Base-by-base conservation (phyloP, 2,797 vertebrate genomes). In the Oreortyx pictus region DNA sequence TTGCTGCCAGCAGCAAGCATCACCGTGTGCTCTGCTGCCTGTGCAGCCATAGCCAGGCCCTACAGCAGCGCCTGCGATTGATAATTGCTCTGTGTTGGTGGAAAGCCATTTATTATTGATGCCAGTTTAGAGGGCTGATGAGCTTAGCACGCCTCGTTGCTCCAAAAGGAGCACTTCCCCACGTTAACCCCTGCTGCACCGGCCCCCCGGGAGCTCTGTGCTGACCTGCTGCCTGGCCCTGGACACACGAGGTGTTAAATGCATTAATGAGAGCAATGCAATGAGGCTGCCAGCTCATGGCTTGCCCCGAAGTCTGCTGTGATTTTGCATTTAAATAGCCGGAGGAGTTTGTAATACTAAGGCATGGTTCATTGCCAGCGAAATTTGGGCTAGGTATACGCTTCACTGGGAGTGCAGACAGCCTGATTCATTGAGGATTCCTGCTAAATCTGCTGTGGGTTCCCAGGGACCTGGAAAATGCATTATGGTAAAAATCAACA, bases 21-120 rank as follows among this genome's bases (percentile, higher is more conserved):
- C 2, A 0, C 77, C 3, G 0, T 0, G 0, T 14, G 0, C 77
- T 3, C 0, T 0, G 0, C 15, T 61, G 25, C 62, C 6, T 0
- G 22, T 52, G 29, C 6, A 49, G 49, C 44, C 0, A 1, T 16
- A 16, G 39, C 66, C 66, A 39, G 43, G 67, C 79, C 86, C 66
- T 62, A 22, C 66, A 49, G 74, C 6, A 3, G 44, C 5, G 7
- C 17, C 79, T 71, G 75, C 70, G n/a, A 27, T 78, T 6, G 82
- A 33, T 89, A 65, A 91, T 74, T 54, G 62, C 89, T 9, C 27
- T 0, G 27, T 39, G 74, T 61, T 77, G 86, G 57, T 68, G 66
- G 89, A 18, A 43, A 84, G 82, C 75, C 79, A 74, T 67, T 37
- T 77, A 83, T 64, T 71, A 31, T 7, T 4, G 66, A 41, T 60